Base-by-base conservation (phyloP, 2,113 vertebrate species). In the Lethenteron camtschaticum region DNA sequence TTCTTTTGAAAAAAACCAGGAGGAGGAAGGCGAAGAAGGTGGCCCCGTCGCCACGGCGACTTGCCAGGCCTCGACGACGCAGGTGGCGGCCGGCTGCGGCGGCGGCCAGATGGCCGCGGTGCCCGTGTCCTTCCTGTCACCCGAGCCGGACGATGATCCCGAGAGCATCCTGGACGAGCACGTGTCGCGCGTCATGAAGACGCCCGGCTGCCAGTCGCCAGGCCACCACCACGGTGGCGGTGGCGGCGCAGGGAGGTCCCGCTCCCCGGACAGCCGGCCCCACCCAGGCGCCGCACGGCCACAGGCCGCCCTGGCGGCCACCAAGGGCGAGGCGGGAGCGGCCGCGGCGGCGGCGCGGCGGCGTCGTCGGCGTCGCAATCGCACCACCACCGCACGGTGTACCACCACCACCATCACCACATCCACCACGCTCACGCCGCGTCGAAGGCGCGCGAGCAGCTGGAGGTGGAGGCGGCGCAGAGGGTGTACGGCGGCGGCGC, bases 151-250 rank as follows among this genome's bases (percentile, higher is more conserved):
- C 73, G 94, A 96, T 73, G 88, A 96, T 78, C 94, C 94, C 0
- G 91, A 97, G 73, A 90, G 85, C 80, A 97, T 97, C 78, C 83
- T 97, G 11, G 94, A 96, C 0, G 94, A 96, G 58, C 94, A 96
- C 0, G 94, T 97, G 4, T 88, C 90, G 76, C 83, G 94, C 1
- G 94, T 97, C 72, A 89, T 97, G 89, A 88, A 89, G 78, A 96
- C 90, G 0, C 91, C 94, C 0, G 87, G 88, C 70, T 87, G 90
- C 77, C 90, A 91, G 72, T 96, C 92, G 0, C 90, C 90, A 0
- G 85, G 89, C 1, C 84, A 86, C 63, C 63, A 66, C 9, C n/a
- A n/a, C 63, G 10, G n/a, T 1, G 20, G 41, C 0, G 88, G 87
- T 4, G 87, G 85, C 14, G 85, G 86, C 72, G 86, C 87, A 24